These are phyloP conservation scores for Clusia tigrina DNA, from an alignment of 2,888 invertebrate species.

Conservation along the genomic window DNA sequence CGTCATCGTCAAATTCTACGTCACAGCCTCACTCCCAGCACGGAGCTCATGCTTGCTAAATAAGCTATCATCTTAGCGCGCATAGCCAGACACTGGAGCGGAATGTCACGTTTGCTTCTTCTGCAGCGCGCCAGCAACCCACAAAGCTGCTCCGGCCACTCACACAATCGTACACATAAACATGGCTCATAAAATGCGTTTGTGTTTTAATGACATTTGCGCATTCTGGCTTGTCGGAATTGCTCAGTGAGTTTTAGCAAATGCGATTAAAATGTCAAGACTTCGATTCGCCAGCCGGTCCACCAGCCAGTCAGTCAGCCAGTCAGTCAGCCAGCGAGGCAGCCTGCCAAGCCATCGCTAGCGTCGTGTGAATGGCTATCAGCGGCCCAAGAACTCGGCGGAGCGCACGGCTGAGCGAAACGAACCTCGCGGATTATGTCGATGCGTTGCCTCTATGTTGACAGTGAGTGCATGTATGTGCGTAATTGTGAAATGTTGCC, in stretches of 20 bases:
- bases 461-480: not conserved
- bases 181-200: constrained; percentile 52
- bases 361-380: constrained; percentile 48
- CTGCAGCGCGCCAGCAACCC: constrained; percentile 27
- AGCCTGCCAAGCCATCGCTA: constrained; percentile 22
- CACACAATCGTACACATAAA: not conserved
- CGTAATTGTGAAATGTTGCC: not conserved
- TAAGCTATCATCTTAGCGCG: constrained; percentile 54
- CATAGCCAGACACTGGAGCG: not conserved
- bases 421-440: constrained; percentile 2
- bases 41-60: constrained; percentile 52
- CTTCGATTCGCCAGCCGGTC: constrained; percentile 45
- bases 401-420: not conserved
- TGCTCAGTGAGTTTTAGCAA: constrained; percentile 62
- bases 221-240: constrained; percentile 46
- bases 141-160: not conserved
- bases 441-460: not conserved
- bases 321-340: constrained; percentile 35
- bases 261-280: constrained; percentile 63
- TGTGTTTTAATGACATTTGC: constrained; percentile 57
- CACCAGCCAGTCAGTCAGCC: constrained; percentile 26
- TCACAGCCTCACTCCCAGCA: not conserved
- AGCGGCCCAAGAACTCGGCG: constrained; percentile 26
- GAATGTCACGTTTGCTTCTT: constrained; percentile 45
- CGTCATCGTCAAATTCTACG: constrained; percentile 13